Conservation (phyloP, 2,113 vertebrate genomes). For the Myrmecobius fasciatus region DNA sequence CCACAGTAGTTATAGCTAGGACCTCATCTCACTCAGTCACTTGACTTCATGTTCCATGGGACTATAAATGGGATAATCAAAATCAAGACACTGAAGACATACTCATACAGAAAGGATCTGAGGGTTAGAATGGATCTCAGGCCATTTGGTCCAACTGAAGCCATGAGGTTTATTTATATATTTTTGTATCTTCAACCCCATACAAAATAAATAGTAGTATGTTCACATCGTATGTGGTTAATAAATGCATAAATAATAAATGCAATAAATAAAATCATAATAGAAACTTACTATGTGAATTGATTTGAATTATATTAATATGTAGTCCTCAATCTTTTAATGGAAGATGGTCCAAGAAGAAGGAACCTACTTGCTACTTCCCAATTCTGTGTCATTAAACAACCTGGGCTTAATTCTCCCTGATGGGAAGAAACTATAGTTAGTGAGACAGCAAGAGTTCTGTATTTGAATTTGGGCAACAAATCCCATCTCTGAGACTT, state of each 20-base stretch:
- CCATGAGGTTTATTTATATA: background rate
- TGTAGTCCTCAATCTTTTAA: background rate
- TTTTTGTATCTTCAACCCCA: background rate
- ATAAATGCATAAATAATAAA: too few relatives aligned
- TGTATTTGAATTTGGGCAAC: background rate
- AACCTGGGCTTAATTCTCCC: background rate
- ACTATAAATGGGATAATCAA: background rate
- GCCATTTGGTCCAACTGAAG: background rate
- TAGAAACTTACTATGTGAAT: background rate
- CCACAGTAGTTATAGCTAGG: background rate
- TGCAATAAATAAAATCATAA: too few relatives aligned
- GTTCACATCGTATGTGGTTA: background rate
- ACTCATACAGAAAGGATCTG: background rate
- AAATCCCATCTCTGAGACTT: background rate
- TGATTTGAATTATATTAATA: background rate
- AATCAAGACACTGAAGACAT: background rate
- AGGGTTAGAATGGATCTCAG: background rate
- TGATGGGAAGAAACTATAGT: background rate
- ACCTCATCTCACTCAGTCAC: background rate
- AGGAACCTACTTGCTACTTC: background rate
- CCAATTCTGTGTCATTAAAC: background rate
- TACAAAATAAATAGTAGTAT: background rate
- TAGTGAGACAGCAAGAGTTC: background rate
- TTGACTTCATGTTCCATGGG: background rate
- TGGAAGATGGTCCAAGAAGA: background rate